Evolutionary conservation across 2,113 vertebrate genomes (phyloP), one percentile per base, ranked within the genome.

Genomic region (Emydocephalus ijimae): DNA sequence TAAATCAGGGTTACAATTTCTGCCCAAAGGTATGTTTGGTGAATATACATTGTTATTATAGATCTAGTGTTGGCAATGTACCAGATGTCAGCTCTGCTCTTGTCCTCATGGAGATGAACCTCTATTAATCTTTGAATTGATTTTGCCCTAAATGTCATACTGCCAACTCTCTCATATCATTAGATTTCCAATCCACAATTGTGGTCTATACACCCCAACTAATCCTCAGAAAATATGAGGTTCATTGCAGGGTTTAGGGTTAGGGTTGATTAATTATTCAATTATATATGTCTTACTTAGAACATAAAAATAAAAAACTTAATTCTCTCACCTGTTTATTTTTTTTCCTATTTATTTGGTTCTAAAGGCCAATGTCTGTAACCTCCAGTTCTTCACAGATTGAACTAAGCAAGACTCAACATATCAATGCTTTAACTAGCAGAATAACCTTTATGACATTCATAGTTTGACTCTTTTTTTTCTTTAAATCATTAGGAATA

Each of bases 311-410:
- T 39, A 81, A 81, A 81, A 43, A 7, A 21, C 15, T 81, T 74
- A 20, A 81, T 91, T 92, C 1, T 91, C 86, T 95, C 64, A 95
- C 90, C 92, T 43, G 52, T 89, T 95, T 96, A 88, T 39, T 91
- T 10, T 39, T 39, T 55, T 91, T 92, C 54, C 55, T 69, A 86
- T 94, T 93, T 95, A 34, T 88, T 93, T 14, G n/a, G 26, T 29
- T 94, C n/a, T 85, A 91, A 96, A 90, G 52, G 94, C 23, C 39
- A 94, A 69, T 0, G 90, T 88, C 52, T 89, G 43, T 87, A 88
- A 95, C 57, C 92, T 96, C n/a, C 10, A 94, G 24, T 56, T 29
- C n/a, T 34, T 93, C 24, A 52, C 29, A 18, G 85, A 24, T 9
- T 91, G 29, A 5, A 52, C 92, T 93, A 88, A 93, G 43, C 4